phyloP scores from a whole-genome alignment of 2,888 invertebrate genomes.

The Hemithea aestivaria region DNA sequence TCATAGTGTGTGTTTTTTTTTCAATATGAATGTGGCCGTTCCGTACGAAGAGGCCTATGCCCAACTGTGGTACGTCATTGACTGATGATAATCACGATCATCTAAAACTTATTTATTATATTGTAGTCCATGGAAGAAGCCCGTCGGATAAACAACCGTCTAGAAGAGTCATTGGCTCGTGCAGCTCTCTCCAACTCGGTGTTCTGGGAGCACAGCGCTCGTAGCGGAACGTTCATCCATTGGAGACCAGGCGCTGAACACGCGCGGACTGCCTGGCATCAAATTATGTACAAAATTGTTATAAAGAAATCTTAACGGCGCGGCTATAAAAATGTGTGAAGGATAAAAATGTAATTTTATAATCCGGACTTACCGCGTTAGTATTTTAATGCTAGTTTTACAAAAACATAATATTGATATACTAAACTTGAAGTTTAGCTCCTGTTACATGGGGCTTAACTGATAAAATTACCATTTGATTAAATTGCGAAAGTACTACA shows the following conservation, averaged over 20 bases:
- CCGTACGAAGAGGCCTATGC: too few relatives aligned
- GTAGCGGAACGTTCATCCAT: slow-evolving; percentile 39
- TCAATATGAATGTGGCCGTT: too few relatives aligned
- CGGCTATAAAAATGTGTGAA: too few relatives aligned
- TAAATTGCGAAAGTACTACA: too few relatives aligned
- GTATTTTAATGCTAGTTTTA: too few relatives aligned
- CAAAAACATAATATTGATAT: too few relatives aligned
- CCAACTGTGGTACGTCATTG: too few relatives aligned
- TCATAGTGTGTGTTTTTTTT: too few relatives aligned
- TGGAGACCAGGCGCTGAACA: slow-evolving; percentile 50
- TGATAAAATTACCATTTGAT: too few relatives aligned
- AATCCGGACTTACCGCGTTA: too few relatives aligned
- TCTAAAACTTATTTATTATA: not conserved
- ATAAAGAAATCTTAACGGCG: slow-evolving; percentile 29
- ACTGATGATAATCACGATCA: too few relatives aligned
- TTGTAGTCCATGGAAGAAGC: slow-evolving; percentile 52
- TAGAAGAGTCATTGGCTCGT: slow-evolving; percentile 47
- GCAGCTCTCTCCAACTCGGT: slow-evolving; percentile 45
- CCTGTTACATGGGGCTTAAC: not conserved
- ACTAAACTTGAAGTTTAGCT: not conserved
- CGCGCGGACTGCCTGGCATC: slow-evolving; percentile 49
- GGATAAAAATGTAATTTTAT: too few relatives aligned
- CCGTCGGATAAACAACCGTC: slow-evolving; percentile 43
- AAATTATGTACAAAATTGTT: slow-evolving; percentile 54
- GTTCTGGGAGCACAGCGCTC: slow-evolving; percentile 53